Base-by-base conservation (phyloP, 2,113 vertebrate genomes). In the Cathartes aura region DNA sequence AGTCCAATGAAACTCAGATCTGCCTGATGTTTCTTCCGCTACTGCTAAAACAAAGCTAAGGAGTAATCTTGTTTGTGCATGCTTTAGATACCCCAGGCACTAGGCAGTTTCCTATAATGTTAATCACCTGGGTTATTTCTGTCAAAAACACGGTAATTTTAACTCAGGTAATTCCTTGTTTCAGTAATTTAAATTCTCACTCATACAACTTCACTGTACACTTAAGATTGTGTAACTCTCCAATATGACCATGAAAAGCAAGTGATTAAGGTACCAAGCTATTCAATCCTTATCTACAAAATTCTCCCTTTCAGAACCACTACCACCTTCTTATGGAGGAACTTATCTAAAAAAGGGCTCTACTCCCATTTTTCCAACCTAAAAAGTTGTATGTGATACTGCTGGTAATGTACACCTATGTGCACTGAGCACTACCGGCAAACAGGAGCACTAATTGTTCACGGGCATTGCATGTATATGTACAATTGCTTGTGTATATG, bases 121-220 rank as follows among this genome's bases (percentile, higher is more conserved):
- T 70, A 45, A 87, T 82, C 48, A 96, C 34, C 71, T 56, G 48
- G 62, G 82, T 84, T 27, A 86, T 59, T 86, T 91, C 73, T 85
- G 58, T 90, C 84, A 93, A 71, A 94, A 71, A 4, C 50, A 60
- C 3, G 14, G 58, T 64, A 50, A 94, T 89, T 86, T 85, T 82
- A 95, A 75, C 55, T 42, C 48, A 64, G 43, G 32, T 82, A 80
- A 72, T 42, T 70, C 78, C 43, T 78, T 80, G 20, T 93, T 92
- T 87, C 62, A 83, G 68, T 82, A 73, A 67, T 87, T 87, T 82
- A 64, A 95, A 93, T 67, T 90, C 84, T 64, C 62, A 89, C 22
- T 79, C 38, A 48, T 6, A 74, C n/a, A 68, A 73, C 68, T 70
- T 83, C 48, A 82, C 67, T 70, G 48, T 50, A 52, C 21, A 64